Conservation (phyloP, 2,888 invertebrate genomes). For the Mimas tiliae region DNA sequence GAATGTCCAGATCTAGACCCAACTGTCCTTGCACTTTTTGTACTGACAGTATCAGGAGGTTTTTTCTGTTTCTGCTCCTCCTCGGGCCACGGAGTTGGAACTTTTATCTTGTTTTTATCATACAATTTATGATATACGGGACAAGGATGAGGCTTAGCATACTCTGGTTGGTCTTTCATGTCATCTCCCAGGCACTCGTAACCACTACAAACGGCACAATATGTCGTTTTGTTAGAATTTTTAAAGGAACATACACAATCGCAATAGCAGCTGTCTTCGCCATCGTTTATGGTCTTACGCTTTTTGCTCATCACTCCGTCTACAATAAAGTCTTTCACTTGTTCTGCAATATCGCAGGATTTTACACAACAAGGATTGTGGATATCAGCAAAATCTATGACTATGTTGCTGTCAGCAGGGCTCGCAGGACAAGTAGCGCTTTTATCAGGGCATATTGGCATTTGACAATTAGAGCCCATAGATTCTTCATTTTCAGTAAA, state of each 20-base stretch:
- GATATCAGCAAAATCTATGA: slow-evolving; percentile 63
- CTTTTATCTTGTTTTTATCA: slow-evolving; percentile 63
- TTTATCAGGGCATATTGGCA: slow-evolving; percentile 51
- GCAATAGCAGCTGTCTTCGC: slow-evolving; percentile 68
- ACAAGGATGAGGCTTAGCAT: slow-evolving; percentile 71
- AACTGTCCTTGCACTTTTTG: slow-evolving; percentile 52
- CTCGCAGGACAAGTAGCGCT: slow-evolving; percentile 50
- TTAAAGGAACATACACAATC: slow-evolving; percentile 74
- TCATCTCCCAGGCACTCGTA: slow-evolving; percentile 74
- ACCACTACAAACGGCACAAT: slow-evolving; percentile 75
- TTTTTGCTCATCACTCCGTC: slow-evolving; percentile 54
- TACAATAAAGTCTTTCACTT: slow-evolving; percentile 69
- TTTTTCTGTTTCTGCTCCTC: slow-evolving; percentile 47
- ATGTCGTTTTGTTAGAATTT: slow-evolving; percentile 70
- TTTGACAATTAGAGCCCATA: slow-evolving; percentile 45
- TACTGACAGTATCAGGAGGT: slow-evolving; percentile 44
- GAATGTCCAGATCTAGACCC: slow-evolving; percentile 41
- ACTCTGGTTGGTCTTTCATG: slow-evolving; percentile 62
- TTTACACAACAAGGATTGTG: slow-evolving; percentile 70
- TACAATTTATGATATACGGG: slow-evolving; percentile 77
- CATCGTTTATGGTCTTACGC: slow-evolving; percentile 40
- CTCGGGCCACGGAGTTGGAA: slow-evolving; percentile 66
- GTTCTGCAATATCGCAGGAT: slow-evolving; percentile 67
- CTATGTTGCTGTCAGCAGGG: slow-evolving; percentile 72
- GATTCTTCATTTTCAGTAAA: slow-evolving; percentile 33